Evolutionary conservation across 1,140 invertebrate genomes (phyloP).

Genomic region (Eciton burchellii): DNA sequence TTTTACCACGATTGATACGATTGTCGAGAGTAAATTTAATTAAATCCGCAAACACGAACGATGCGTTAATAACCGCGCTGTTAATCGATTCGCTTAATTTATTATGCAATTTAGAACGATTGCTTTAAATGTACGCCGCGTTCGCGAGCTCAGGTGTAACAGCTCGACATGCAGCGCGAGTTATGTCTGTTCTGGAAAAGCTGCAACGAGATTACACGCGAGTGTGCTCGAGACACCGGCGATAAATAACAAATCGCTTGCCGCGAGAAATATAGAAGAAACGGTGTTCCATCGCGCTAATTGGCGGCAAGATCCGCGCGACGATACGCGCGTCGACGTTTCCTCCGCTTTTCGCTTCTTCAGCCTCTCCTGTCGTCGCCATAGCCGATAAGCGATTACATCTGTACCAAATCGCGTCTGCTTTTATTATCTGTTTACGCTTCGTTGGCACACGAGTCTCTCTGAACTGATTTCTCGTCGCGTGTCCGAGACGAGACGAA

Average conservation of each 20-base stretch:
- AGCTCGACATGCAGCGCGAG: background rate
- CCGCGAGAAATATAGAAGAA: background rate
- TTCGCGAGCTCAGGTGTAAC: no score
- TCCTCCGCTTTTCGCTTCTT: background rate
- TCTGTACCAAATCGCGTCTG: background rate
- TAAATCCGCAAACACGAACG: background rate
- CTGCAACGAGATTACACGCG: background rate
- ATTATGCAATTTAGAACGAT: no score
- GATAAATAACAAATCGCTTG: background rate
- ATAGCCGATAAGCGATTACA: background rate
- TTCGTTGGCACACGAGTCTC: background rate
- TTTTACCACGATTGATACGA: background rate
- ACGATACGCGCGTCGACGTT: background rate
- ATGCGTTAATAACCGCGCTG: background rate
- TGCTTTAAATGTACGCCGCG: no score
- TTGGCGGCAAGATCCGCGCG: background rate
- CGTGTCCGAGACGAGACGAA: no score
- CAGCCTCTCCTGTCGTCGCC: background rate
- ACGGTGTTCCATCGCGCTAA: background rate
- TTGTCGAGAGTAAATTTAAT: conserved; percentile 1
- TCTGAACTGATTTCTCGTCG: background rate
- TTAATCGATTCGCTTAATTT: background rate
- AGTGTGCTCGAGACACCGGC: background rate
- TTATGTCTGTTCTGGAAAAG: background rate
- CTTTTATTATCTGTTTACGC: background rate